These are phyloP conservation scores for Streptopelia turtur DNA, from an alignment of 2,797 vertebrate genomes.

Conservation along the genomic window DNA sequence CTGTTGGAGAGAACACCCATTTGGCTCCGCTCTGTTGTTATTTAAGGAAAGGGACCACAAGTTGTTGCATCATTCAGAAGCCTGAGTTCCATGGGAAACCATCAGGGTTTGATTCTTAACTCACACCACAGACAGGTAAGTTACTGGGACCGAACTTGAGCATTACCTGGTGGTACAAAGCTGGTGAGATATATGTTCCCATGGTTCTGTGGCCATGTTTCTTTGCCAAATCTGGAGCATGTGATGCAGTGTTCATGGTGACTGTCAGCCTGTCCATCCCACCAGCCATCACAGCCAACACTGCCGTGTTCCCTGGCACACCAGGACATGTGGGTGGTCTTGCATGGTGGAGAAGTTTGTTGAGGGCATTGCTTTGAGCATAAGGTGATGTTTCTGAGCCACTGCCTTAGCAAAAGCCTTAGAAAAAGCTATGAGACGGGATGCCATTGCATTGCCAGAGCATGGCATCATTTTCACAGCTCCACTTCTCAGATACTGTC, in stretches of 20 bases:
- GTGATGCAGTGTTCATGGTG: rapidly evolving
- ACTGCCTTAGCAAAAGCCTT: background rate
- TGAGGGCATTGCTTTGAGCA: background rate
- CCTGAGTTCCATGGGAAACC: background rate
- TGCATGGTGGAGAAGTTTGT: background rate
- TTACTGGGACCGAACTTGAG: background rate
- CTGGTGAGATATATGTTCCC: background rate
- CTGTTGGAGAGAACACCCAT: slow-evolving; percentile 7
- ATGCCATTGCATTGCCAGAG: background rate
- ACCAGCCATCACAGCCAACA: background rate
- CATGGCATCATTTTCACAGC: background rate
- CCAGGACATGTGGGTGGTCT: background rate
- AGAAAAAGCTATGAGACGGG: background rate
- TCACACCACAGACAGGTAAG: background rate
- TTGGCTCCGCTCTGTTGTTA: background rate
- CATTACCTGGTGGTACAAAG: background rate
- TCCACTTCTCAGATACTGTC: background rate
- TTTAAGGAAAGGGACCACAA: background rate
- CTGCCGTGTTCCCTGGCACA: background rate
- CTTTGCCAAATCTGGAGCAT: background rate
- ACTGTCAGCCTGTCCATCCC: background rate
- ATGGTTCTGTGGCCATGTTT: rapidly evolving
- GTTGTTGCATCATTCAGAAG: background rate
- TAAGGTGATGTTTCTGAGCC: background rate
- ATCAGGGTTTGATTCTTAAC: background rate